These are phyloP conservation scores for Nothoprocta perdicaria DNA, from an alignment of 2,113 vertebrate genomes.

Conservation along the genomic window DNA sequence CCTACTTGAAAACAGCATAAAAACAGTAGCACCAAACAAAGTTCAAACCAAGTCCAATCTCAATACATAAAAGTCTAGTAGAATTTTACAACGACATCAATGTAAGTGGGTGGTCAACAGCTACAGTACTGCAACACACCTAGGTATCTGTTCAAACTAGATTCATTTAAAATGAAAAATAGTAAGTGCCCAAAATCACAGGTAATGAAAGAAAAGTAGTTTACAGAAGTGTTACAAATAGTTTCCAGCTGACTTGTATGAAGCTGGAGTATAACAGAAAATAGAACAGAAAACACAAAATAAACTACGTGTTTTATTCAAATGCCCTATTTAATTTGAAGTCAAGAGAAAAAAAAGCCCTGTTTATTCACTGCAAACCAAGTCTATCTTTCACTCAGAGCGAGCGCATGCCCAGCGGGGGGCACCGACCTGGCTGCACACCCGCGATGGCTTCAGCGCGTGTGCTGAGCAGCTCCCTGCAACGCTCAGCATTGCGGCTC, in stretches of 20 bases:
- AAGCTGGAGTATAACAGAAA: neutral
- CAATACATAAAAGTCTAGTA: neutral
- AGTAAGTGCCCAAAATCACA: neutral
- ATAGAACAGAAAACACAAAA: neutral
- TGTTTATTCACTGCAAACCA: neutral
- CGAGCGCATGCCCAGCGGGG: rapidly evolving
- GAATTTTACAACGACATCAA: neutral
- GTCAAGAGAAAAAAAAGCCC: rapidly evolving
- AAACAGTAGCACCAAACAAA: neutral
- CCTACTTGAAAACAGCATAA: neutral
- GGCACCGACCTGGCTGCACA: constrained; percentile 57
- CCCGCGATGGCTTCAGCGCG: neutral
- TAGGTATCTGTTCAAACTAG: neutral
- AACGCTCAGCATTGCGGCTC: constrained; percentile 64
- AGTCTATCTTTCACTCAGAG: neutral
- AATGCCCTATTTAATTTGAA: neutral
- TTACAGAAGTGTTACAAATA: neutral
- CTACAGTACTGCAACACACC: rapidly evolving
- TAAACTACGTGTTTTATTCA: rapidly evolving
- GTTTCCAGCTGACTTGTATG: neutral
- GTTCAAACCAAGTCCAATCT: neutral
- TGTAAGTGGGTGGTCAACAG: neutral
- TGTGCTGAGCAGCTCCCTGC: constrained; percentile 22
- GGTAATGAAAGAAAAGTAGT: neutral
- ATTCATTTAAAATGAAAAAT: neutral